Evolutionary conservation across 37 sponge, comb jelly and placozoan species (phyloP).

Genomic region (Aphrocallistes beatrix): DNA sequence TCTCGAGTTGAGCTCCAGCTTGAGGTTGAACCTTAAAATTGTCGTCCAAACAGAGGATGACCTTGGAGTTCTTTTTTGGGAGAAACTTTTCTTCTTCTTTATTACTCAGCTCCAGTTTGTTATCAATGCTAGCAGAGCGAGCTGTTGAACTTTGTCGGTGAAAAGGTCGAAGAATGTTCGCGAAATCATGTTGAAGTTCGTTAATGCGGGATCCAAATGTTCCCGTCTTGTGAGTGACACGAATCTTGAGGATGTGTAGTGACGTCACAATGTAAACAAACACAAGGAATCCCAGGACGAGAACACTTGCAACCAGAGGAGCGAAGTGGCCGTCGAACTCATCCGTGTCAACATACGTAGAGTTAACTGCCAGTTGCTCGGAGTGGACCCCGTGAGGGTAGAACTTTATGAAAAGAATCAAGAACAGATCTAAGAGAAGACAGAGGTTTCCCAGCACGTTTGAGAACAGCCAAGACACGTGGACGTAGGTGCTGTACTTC

Average conservation of each 20-base stretch:
- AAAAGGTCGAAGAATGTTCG: background rate
- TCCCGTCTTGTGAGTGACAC: background rate
- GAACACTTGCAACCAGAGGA: background rate
- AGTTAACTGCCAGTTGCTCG: background rate
- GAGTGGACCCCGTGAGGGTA: background rate
- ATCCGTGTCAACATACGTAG: background rate
- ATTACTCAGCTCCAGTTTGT: background rate
- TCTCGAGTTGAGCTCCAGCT: too few relatives aligned
- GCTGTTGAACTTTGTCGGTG: background rate
- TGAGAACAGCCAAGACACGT: background rate
- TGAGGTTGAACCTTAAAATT: background rate
- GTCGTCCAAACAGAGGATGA: background rate
- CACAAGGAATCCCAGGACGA: background rate
- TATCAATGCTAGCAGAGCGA: background rate
- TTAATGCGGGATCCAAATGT: background rate
- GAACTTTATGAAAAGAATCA: background rate
- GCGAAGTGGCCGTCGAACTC: background rate
- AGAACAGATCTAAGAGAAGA: background rate
- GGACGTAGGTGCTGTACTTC: background rate
- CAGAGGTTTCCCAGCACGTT: background rate
- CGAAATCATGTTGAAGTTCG: background rate
- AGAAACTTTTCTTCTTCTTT: background rate
- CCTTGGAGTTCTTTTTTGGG: background rate
- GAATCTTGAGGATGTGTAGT: background rate
- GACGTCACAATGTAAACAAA: background rate